Conservation (phyloP, 2,113 vertebrate genomes). For the Passer domesticus region DNA sequence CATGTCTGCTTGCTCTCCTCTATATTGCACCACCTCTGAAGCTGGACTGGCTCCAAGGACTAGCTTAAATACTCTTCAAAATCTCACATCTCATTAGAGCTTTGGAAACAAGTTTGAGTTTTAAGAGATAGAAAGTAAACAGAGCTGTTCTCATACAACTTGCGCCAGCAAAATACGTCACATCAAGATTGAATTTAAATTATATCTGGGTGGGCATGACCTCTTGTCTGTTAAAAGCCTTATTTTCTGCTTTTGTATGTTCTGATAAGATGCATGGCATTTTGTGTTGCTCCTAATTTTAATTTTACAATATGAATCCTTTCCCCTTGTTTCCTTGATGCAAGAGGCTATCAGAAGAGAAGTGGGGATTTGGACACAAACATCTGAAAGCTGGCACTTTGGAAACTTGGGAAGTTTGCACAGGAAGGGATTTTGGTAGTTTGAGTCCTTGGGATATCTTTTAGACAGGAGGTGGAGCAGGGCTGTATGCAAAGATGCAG, state of each 20-base stretch:
- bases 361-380: background rate
- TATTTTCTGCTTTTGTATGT: background rate
- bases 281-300: background rate
- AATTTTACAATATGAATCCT: background rate
- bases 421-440: background rate
- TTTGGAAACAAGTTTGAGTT: background rate
- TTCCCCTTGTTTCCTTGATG: background rate
- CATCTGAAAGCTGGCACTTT: background rate
- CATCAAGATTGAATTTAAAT: background rate
- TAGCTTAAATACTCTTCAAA: background rate
- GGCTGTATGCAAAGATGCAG: background rate
- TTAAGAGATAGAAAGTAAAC: background rate
- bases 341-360: background rate
- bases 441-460: background rate
- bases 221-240: background rate
- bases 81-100: background rate
- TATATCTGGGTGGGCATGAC: background rate
- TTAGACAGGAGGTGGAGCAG: background rate
- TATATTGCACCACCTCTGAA: background rate
- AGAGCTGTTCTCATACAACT: background rate
- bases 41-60: background rate
- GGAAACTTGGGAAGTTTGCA: background rate
- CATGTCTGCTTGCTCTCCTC: background rate
- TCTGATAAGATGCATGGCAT: background rate
- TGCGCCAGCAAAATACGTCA: background rate